phyloP scores from a whole-genome alignment of 2,797 vertebrate species.

The Mastacembelus armatus region DNA sequence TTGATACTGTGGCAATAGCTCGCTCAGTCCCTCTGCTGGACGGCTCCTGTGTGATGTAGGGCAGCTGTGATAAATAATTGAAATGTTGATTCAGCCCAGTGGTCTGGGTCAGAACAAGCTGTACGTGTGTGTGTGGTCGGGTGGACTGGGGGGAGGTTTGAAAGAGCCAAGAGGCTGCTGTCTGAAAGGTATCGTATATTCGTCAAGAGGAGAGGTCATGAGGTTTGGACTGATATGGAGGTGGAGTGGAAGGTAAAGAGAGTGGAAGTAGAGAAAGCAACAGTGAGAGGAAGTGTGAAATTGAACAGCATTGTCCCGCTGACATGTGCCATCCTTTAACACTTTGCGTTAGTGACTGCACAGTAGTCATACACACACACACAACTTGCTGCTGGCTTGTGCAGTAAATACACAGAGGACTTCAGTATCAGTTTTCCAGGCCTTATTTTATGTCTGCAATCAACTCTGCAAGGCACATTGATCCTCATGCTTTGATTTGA shows the following conservation, averaged over 20 bases:
- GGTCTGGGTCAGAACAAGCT: constrained; percentile 68
- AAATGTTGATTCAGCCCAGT: constrained; percentile 76
- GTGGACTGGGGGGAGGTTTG: constrained; percentile 34
- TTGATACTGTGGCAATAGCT: constrained; percentile 59
- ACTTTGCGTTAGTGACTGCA: constrained; percentile 27
- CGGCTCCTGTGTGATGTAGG: constrained; percentile 42
- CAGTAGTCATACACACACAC: constrained; percentile 16
- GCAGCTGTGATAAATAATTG: constrained; percentile 74
- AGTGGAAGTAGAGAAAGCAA: constrained; percentile 24
- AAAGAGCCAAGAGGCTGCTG: constrained; percentile 50
- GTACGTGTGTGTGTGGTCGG: constrained; percentile 26
- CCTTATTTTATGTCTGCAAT: constrained; percentile 57
- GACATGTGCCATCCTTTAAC: no score
- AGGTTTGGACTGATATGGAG: constrained; percentile 51
- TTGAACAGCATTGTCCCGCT: constrained; percentile 65
- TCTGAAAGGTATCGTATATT: constrained; percentile 61
- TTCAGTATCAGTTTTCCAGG: constrained; percentile 38
- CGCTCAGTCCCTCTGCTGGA: constrained; percentile 53
- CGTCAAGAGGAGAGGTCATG: constrained; percentile 35
- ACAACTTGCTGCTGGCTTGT: constrained; percentile 17
- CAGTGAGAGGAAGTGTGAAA: constrained; percentile 65
- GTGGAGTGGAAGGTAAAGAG: constrained; percentile 2
- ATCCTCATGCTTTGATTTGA: constrained; percentile 16
- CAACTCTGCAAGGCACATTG: constrained; percentile 33
- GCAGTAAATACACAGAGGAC: constrained; percentile 14